Conservation (phyloP, 1,140 invertebrate genomes). For the Drosophila quadrilineata region DNA sequence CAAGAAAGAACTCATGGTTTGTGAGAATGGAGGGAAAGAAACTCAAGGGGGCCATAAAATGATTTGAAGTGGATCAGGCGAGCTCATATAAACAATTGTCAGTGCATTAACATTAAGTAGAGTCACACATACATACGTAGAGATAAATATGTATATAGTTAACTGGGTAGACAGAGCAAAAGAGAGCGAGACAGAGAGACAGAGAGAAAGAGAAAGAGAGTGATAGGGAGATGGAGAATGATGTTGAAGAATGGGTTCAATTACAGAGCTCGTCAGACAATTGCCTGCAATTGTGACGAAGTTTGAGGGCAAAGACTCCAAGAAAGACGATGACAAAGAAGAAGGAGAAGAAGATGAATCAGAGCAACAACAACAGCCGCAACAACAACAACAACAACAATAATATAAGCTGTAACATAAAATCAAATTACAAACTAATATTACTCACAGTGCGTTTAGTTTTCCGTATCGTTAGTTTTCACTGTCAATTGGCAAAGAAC, state of each 20-base stretch:
- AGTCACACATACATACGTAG: neutral
- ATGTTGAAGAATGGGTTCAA: too few species aligned
- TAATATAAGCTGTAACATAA: conserved; percentile 48
- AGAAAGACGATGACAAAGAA: too few species aligned
- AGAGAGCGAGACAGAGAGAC: too few species aligned
- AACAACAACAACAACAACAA: conserved; percentile 6
- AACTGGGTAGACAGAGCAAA: neutral
- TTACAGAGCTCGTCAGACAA: conserved; percentile 16
- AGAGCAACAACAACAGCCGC: neutral
- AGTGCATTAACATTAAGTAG: conserved; percentile 60
- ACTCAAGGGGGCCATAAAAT: conserved; percentile 45
- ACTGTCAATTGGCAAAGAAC: conserved; percentile 76
- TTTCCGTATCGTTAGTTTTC: conserved; percentile 79
- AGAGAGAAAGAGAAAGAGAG: too few species aligned
- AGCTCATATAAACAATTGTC: conserved; percentile 58
- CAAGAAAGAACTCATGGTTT: too few species aligned
- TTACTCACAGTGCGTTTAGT: conserved; percentile 78
- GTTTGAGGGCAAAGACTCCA: too few species aligned
- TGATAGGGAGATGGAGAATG: too few species aligned
- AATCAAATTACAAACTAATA: conserved; percentile 80
- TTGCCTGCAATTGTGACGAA: conserved; percentile 54
- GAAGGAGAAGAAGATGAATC: too few species aligned
- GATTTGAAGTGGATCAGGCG: conserved; percentile 63
- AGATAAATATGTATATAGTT: neutral
- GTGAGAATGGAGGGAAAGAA: too few species aligned